Percentiles rank a stretch among this genome's conserved stretches.
Conservation (phyloP, 2,888 invertebrate genomes). For the Eupithecia pulchellata region DNA sequence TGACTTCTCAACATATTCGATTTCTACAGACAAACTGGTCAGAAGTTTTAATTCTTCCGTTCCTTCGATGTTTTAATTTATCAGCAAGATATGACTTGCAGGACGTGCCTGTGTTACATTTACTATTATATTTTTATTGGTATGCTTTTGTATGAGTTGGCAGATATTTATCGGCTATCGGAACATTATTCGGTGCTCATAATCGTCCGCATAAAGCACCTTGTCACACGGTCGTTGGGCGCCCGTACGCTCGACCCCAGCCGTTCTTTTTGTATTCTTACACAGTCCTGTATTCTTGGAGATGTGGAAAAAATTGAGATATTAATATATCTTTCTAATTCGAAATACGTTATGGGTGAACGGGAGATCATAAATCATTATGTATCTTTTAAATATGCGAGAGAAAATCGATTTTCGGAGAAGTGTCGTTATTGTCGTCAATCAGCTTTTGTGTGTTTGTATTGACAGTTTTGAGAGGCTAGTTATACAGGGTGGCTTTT, state of each 20-base stretch:
- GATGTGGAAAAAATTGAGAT: conserved; percentile 85
- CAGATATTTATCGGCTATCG: conserved; percentile 85
- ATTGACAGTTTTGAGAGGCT: conserved; percentile 59
- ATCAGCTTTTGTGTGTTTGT: conserved; percentile 67
- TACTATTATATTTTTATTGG: conserved; percentile 85
- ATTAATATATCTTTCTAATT: conserved; percentile 86
- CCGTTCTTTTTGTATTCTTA: conserved; percentile 75
- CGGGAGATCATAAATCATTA: conserved; percentile 82
- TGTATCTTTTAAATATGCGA: conserved; percentile 74
- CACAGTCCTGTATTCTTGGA: conserved; percentile 79
- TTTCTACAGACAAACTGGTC: conserved; percentile 9
- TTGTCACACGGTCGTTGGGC: conserved; percentile 85
- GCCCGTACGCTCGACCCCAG: conserved; percentile 78
- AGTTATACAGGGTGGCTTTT: too few relatives aligned
- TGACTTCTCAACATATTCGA: conserved; percentile 2
- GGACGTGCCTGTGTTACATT: conserved; percentile 81
- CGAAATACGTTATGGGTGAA: conserved; percentile 84
- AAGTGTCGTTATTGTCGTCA: conserved; percentile 66
- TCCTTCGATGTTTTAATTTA: conserved; percentile 72
- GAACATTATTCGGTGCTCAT: conserved; percentile 84
- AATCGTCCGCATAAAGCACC: conserved; percentile 85
- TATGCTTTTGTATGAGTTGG: conserved; percentile 85
- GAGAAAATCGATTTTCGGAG: conserved; percentile 75
- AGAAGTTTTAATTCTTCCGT: conserved; percentile 56
- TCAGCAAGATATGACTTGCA: conserved; percentile 81